Evolutionary conservation across 2,888 invertebrate genomes (phyloP), one percentile per base, ranked within the genome.

Genomic region (Rotaria sp.): DNA sequence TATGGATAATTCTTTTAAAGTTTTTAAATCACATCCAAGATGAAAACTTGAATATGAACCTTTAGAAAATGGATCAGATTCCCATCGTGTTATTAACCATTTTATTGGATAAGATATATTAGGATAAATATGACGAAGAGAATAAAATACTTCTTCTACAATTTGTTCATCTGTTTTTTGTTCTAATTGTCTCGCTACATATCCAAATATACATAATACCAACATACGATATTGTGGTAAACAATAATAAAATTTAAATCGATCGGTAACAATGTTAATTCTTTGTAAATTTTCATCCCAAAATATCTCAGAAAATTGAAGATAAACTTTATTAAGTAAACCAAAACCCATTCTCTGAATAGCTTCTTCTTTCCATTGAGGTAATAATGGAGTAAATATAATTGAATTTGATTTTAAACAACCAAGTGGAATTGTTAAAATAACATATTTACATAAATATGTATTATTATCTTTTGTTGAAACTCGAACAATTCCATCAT

Each of bases 21-120:
- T 80, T 15, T 45, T 5, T 26, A 45, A 1, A 15, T 41, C 21
- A n/a, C 13, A n/a, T 13, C n/a, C 45, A 26, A 80, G 8, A n/a
- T 41, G 45, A 80, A 80, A 80, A 45, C 15, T 80, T n/a, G 80
- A 80, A 35, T 80, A 80, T 80, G 80, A 80, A 45, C 80, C 80
- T 13, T 45, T 11, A 13, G 45, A 41, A 15, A 41, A 80, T 80
- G 45, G 45, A 80, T 80, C 80, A 1, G 41, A 45, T 26, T n/a
- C 41, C 80, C 80, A 80, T n/a, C 80, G 45, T 45, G 80, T 45
- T 18, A 80, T 35, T 13, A 80, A 15, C 41, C 41, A 80, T 80
- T 80, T 41, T 15, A 80, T n/a, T 15, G 80, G 80, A 80, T 80
- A n/a, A 11, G 26, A 3, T 18, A 80, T 45, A 10, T 3, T 2